Base-by-base conservation (phyloP, 2,113 vertebrate genomes). In the Apteryx owenii region DNA sequence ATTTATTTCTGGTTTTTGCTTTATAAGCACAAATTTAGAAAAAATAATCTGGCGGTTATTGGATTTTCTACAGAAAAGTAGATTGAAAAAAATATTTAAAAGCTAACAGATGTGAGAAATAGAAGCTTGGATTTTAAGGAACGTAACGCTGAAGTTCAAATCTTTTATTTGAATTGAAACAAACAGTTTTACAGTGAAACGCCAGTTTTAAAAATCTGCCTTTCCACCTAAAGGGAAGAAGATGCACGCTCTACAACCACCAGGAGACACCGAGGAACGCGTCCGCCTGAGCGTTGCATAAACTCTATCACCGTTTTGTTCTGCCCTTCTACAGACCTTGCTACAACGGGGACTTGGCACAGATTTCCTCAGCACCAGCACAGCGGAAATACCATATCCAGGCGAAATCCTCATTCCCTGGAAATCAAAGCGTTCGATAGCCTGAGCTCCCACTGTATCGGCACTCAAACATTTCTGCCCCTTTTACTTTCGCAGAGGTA, bases 1-100 rank as follows among this genome's bases (percentile, higher is more conserved):
- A 13, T 0, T 54, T 25, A n/a, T 40, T 77, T 79, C 8, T 40
- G 60, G 42, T 72, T 62, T 88, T 79, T 84, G 56, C 50, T 66
- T 73, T 73, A 33, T 38, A 89, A 79, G 31, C n/a, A 64, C 29
- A 31, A 69, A 92, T 72, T 89, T 69, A 28, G 26, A 42, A 82
- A 87, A 85, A 79, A 48, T 17, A 60, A 77, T 44, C 64, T 83
- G 38, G 18, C 85, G 33, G 85, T 91, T 83, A 81, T 18, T 93
- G 69, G 42, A 68, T 95, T 91, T 88, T 66, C 76, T 33, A 9
- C 7, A 91, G 50, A 89, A 93, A 89, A 94, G 42, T 33, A 72
- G 62, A 91, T 71, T 72, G 31, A 40, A 90, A 93, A 91, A 93
- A 91, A 77, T 85, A 94, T 62, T 81, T 71, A 42, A 80, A 92